Percentiles rank a stretch among this genome's conserved stretches.
phyloP scores from a whole-genome alignment of 2,888 invertebrate species.

The Ichneumoninae sp. region DNA sequence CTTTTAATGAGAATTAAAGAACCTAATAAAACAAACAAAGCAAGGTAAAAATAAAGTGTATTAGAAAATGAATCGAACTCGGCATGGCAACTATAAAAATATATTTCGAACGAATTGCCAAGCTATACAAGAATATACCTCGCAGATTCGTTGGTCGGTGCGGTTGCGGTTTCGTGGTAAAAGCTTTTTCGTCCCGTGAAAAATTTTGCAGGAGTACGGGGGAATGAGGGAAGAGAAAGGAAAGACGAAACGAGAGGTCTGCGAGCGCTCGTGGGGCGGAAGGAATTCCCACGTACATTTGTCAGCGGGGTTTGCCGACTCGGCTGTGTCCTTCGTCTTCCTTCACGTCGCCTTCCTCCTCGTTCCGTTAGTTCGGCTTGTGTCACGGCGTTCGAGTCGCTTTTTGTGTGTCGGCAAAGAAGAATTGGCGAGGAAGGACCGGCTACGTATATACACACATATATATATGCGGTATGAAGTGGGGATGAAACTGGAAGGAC shows the following conservation, averaged over 20 bases:
- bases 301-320: slow-evolving; percentile 60
- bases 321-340: slow-evolving; percentile 43
- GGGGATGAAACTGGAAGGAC: slow-evolving; percentile 12
- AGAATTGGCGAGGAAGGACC: slow-evolving; percentile 35
- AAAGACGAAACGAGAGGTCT: slow-evolving; percentile 1
- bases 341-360: slow-evolving; percentile 28
- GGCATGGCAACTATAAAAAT: slow-evolving; percentile 13
- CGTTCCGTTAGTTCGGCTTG: slow-evolving; percentile 17
- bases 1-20: neutral
- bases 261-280: slow-evolving; percentile 34
- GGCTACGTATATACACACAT: slow-evolving; percentile 14
- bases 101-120: slow-evolving; percentile 36
- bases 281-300: slow-evolving; percentile 62
- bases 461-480: slow-evolving; percentile 5
- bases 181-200: neutral
- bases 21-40: neutral
- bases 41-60: neutral
- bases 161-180: slow-evolving; percentile 3
- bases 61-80: neutral
- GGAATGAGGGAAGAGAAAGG: slow-evolving; percentile 23
- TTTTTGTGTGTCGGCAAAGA: slow-evolving; percentile 35
- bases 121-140: slow-evolving; percentile 7
- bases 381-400: neutral
- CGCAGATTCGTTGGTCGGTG: slow-evolving; percentile 37
- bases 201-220: neutral